A percentile compares a stretch with the other conserved stretches of the same genome.
Conservation (phyloP, 1,140 invertebrate genomes). For the Pseudomyrmex sp. region DNA sequence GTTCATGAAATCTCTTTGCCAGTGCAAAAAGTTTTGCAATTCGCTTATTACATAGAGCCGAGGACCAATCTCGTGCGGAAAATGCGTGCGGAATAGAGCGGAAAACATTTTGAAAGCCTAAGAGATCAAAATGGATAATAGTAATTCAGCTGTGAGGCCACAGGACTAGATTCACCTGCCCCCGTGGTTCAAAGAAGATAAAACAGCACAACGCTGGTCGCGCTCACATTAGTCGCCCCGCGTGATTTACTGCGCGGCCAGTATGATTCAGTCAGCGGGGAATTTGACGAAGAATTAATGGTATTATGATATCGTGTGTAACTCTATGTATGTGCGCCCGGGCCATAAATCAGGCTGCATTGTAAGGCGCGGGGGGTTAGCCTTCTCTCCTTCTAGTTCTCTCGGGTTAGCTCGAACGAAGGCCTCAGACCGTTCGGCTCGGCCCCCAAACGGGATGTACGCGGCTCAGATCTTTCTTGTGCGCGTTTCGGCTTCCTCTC, state of each 20-base stretch:
- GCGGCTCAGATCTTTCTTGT: constrained; percentile 72
- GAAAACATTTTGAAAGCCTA: background rate
- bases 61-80: background rate
- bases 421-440: constrained; percentile 75
- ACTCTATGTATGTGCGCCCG: constrained; percentile 84
- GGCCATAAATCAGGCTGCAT: constrained; percentile 85
- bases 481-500: constrained; percentile 68
- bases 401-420: constrained; percentile 66
- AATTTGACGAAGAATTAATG: constrained; percentile 86
- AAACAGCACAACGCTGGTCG: constrained; percentile 77
- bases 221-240: constrained; percentile 83
- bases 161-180: constrained; percentile 80
- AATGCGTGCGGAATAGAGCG: constrained; percentile 1
- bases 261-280: constrained; percentile 85
- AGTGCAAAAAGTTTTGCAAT: background rate
- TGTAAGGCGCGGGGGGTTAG: constrained; percentile 79
- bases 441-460: constrained; percentile 74
- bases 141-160: constrained; percentile 66
- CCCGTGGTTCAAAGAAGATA: constrained; percentile 80
- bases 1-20: background rate
- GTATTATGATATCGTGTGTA: constrained; percentile 86
- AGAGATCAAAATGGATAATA: constrained; percentile 44
- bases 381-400: constrained; percentile 68
- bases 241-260: constrained; percentile 84
- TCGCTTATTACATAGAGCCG: background rate